A percentile compares a stretch with the other conserved stretches of the same genome.
Evolutionary conservation across 2,888 invertebrate species (phyloP).

Genomic region (Cryptocephalus primarius): DNA sequence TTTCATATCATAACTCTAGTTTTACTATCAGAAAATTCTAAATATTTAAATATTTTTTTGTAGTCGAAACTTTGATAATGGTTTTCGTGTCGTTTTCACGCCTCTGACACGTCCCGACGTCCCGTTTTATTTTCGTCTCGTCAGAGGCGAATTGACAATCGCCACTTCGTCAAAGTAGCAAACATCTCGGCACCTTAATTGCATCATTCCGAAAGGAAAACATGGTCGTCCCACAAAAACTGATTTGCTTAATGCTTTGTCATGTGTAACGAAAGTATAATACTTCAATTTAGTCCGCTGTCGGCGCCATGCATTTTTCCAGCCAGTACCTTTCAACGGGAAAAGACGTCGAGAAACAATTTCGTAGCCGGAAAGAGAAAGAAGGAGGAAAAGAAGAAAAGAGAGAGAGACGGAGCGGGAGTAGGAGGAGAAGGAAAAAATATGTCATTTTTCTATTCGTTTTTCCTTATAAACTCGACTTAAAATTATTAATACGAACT

Average conservation of each 20-base stretch:
- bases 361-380: not conserved
- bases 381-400: too few species aligned
- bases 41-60: too few species aligned
- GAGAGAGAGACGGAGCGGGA: too few species aligned
- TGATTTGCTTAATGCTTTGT: slow-evolving; percentile 34
- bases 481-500: slow-evolving; percentile 42
- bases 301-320: slow-evolving; percentile 37
- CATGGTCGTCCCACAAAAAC: slow-evolving; percentile 18
- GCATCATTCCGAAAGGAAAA: slow-evolving; percentile 21
- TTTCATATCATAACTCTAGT: too few species aligned
- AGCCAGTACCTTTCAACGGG: slow-evolving; percentile 32
- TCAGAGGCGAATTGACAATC: not conserved
- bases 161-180: not conserved
- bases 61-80: too few species aligned
- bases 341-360: not conserved
- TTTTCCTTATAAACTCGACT: slow-evolving; percentile 34
- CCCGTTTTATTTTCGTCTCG: too few species aligned
- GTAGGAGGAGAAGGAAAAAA: slow-evolving; percentile 23
- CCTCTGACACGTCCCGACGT: too few species aligned
- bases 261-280: slow-evolving; percentile 33
- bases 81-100: too few species aligned
- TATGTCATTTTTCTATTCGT: slow-evolving; percentile 39
- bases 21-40: too few species aligned
- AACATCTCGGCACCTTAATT: slow-evolving; percentile 20
- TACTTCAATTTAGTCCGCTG: slow-evolving; percentile 38